A percentile compares a stretch with the other conserved stretches of the same genome.
Evolutionary conservation across 2,113 vertebrate genomes (phyloP).

Genomic region (Talpa occidentalis): DNA sequence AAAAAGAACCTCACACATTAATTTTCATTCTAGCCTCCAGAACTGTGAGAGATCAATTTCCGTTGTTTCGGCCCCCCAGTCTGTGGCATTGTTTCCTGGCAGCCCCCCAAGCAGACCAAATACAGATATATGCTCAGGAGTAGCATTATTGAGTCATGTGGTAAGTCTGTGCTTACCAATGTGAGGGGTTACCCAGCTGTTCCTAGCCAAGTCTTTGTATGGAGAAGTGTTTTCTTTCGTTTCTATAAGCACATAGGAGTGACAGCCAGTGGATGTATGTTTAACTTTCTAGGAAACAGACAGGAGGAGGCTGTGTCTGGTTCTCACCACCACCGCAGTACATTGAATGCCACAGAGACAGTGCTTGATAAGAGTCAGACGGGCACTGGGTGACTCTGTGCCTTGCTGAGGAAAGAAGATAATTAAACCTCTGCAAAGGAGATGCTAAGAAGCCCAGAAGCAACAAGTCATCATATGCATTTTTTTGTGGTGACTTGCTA

Average conservation of each 20-base stretch:
- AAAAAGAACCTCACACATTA: background rate
- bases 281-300: background rate
- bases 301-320: too few species aligned
- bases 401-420: background rate
- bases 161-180: background rate
- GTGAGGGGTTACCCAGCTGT: background rate
- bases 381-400: background rate
- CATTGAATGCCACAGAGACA: background rate
- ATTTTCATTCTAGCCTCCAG: background rate
- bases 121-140: background rate
- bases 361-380: background rate
- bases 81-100: background rate
- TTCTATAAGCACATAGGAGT: background rate
- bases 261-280: background rate
- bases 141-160: background rate
- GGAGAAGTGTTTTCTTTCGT: background rate
- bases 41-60: background rate
- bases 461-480: background rate
- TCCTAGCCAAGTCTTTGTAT: background rate
- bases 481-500: background rate
- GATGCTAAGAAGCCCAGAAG: background rate
- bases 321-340: background rate
- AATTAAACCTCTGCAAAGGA: background rate
- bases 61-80: background rate
- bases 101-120: background rate